Conservation (phyloP, 2,797 vertebrate genomes). For the Rhinoraja longicauda region DNA sequence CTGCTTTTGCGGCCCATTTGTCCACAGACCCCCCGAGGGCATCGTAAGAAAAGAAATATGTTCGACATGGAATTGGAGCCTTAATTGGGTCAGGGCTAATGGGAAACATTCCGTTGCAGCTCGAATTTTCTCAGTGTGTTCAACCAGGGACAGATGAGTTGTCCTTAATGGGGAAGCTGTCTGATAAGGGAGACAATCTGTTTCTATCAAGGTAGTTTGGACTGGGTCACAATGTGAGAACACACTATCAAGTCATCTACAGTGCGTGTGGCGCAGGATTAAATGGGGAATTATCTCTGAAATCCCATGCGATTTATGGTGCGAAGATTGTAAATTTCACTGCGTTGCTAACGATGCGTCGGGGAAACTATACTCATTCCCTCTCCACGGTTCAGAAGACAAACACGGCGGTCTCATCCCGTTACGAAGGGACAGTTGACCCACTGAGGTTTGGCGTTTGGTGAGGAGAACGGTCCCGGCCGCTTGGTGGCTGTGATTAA, state of each 20-base stretch:
- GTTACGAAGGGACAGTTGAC: too few species aligned
- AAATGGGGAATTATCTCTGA: too few species aligned
- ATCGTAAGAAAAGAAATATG: slow-evolving; percentile 29
- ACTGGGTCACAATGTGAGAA: not conserved
- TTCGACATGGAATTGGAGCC: slow-evolving; percentile 10
- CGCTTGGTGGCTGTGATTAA: too few species aligned
- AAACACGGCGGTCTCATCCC: not conserved
- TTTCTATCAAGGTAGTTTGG: not conserved
- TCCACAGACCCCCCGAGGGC: slow-evolving; percentile 21
- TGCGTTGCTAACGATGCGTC: not conserved
- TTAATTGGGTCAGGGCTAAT: slow-evolving; percentile 35
- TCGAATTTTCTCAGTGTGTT: not conserved
- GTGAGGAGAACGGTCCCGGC: too few species aligned
- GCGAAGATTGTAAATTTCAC: not conserved
- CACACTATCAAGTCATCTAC: not conserved
- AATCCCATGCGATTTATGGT: not conserved
- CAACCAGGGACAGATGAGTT: not conserved
- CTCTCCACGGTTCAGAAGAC: too few species aligned
- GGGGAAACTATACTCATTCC: not conserved
- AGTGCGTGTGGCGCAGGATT: not conserved
- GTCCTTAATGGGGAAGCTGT: not conserved
- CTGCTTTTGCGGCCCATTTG: slow-evolving; percentile 25
- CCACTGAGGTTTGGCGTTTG: not conserved
- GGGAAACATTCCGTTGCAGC: slow-evolving; percentile 5
- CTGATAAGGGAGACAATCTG: not conserved